phyloP scores from a whole-genome alignment of 2,888 invertebrate genomes.

The Papilio demoleus region DNA sequence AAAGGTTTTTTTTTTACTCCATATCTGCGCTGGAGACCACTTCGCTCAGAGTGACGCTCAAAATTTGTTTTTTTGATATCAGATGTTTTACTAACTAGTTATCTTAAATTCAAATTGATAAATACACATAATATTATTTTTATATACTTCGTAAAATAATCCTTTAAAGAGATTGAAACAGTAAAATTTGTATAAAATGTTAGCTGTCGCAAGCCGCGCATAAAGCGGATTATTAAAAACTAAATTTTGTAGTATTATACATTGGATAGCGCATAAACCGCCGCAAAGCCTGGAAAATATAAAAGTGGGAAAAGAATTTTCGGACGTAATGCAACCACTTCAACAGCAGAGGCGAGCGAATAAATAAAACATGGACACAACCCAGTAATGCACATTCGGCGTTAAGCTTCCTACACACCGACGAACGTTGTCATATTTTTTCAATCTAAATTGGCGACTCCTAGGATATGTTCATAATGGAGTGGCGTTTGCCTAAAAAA shows the following conservation, averaged over 20 bases:
- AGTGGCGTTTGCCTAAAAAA: too few species aligned
- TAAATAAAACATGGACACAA: constrained; percentile 70
- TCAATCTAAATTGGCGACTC: too few species aligned
- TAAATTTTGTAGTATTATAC: constrained; percentile 36
- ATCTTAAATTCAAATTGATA: too few species aligned
- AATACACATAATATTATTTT: background rate
- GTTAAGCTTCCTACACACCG: constrained; percentile 50
- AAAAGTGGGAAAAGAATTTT: constrained; percentile 53
- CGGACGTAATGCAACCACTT: constrained; percentile 74
- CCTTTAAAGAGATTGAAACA: background rate
- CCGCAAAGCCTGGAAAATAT: constrained; percentile 34
- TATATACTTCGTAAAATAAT: background rate
- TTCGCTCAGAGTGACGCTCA: too few species aligned
- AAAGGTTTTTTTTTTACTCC: too few species aligned
- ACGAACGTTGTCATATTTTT: constrained; percentile 29
- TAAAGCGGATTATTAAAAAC: constrained; percentile 24
- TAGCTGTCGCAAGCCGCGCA: constrained; percentile 29
- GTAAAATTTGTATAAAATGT: constrained; percentile 7
- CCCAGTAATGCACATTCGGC: constrained; percentile 67
- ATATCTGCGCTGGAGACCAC: too few species aligned
- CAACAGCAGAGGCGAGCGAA: constrained; percentile 66
- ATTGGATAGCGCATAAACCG: constrained; percentile 40
- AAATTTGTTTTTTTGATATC: too few species aligned
- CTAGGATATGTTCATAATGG: too few species aligned
- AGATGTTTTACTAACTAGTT: too few species aligned